Conservation (phyloP, 2,797 vertebrate genomes). For the Pseudomugil gertrudae region DNA sequence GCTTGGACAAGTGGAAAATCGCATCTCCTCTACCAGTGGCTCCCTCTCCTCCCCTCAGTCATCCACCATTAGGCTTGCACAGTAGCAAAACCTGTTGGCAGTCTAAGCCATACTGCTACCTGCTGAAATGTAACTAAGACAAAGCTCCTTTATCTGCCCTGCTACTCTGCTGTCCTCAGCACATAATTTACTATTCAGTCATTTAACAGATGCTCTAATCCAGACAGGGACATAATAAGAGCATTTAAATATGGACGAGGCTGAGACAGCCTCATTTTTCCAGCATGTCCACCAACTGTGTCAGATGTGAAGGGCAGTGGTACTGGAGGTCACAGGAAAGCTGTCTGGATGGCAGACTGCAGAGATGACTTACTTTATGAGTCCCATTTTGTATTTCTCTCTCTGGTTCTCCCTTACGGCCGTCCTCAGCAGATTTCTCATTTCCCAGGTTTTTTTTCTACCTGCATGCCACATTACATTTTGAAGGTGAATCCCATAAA, state of each 20-base stretch:
- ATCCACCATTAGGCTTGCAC: slow-evolving; percentile 77
- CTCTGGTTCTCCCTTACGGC: slow-evolving; percentile 26
- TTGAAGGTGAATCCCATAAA: slow-evolving; percentile 87
- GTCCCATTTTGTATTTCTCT: slow-evolving; percentile 63
- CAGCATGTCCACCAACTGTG: slow-evolving; percentile 61
- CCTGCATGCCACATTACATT: slow-evolving; percentile 83
- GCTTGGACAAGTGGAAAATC: slow-evolving; percentile 79
- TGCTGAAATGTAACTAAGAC: slow-evolving; percentile 79
- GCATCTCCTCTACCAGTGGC: slow-evolving; percentile 63
- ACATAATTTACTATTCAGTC: slow-evolving; percentile 75
- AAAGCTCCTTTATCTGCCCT: slow-evolving; percentile 78
- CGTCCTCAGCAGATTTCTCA: slow-evolving; percentile 66
- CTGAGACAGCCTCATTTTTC: slow-evolving; percentile 55
- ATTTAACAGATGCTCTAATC: slow-evolving; percentile 75
- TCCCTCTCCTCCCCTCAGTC: slow-evolving; percentile 74
- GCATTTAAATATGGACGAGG: slow-evolving; percentile 64
- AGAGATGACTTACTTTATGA: slow-evolving; percentile 78
- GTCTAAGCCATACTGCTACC: slow-evolving; percentile 71
- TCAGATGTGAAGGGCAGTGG: slow-evolving; percentile 69
- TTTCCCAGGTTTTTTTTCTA: slow-evolving; percentile 72
- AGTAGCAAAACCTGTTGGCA: slow-evolving; percentile 78
- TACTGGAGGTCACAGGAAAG: slow-evolving; percentile 69
- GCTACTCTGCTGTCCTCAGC: slow-evolving; percentile 70
- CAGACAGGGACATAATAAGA: slow-evolving; percentile 70
- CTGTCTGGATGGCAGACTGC: slow-evolving; percentile 70